Conservation (phyloP, 2,888 invertebrate species). For the Chaitophorus viminalis region DNA sequence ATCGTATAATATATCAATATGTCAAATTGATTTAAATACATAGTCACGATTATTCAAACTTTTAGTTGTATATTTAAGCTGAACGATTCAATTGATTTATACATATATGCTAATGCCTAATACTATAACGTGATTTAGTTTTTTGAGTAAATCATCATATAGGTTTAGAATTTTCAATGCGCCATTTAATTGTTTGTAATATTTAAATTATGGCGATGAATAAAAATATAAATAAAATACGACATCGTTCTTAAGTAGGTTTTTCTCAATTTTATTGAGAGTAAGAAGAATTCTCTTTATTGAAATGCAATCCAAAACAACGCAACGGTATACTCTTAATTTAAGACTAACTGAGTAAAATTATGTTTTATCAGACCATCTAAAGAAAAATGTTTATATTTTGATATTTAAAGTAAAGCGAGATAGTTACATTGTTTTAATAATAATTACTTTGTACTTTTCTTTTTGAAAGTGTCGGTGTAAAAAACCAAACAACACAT, state of each 20-base stretch:
- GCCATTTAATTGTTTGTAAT: background rate
- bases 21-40: background rate
- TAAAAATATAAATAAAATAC: too few species aligned
- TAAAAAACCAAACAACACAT: too few species aligned
- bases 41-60: background rate
- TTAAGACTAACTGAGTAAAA: background rate
- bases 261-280: background rate
- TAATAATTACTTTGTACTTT: too few species aligned
- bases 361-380: background rate
- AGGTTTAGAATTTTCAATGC: background rate
- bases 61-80: background rate
- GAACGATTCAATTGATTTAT: background rate
- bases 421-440: background rate
- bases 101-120: background rate
- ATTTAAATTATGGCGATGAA: background rate
- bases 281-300: background rate
- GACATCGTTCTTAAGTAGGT: background rate
- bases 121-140: background rate
- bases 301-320: background rate
- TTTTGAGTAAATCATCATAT: background rate
- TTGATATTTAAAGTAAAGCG: background rate
- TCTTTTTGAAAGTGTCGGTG: too few species aligned
- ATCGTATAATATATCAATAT: background rate
- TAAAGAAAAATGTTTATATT: background rate
- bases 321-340: background rate